Evolutionary conservation across 2,888 invertebrate species (phyloP).

Genomic region (Megamerina dolium): DNA sequence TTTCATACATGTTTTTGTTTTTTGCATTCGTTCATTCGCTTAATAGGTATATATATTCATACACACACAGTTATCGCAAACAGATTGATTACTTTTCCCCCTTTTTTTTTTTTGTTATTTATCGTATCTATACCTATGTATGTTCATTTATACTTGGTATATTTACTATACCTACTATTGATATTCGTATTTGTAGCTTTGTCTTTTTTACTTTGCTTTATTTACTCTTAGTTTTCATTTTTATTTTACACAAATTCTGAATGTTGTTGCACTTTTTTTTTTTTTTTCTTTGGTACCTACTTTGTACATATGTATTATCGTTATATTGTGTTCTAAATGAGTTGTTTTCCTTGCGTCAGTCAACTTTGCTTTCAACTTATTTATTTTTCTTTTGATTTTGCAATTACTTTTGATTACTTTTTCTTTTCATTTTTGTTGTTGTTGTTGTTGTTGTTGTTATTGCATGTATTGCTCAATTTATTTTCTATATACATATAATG

Average conservation of each 20-base stretch:
- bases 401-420: constrained; percentile 1
- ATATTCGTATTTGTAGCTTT: background rate
- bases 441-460: background rate
- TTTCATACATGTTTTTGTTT: no score
- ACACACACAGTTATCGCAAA: no score
- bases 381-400: no score
- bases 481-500: no score
- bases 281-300: no score
- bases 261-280: no score
- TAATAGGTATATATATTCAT: background rate
- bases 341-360: constrained; percentile 11
- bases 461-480: background rate
- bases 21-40: no score
- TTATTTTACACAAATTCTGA: no score
- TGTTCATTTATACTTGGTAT: background rate
- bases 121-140: background rate
- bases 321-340: no score
- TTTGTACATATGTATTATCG: no score
- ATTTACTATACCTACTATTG: background rate
- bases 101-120: background rate
- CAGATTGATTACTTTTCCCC: background rate
- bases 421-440: background rate
- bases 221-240: no score
- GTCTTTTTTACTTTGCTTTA: no score
- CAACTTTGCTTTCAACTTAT: constrained; percentile 5